Base-by-base conservation (phyloP, 2,113 vertebrate species). In the Gymnarchus niloticus region DNA sequence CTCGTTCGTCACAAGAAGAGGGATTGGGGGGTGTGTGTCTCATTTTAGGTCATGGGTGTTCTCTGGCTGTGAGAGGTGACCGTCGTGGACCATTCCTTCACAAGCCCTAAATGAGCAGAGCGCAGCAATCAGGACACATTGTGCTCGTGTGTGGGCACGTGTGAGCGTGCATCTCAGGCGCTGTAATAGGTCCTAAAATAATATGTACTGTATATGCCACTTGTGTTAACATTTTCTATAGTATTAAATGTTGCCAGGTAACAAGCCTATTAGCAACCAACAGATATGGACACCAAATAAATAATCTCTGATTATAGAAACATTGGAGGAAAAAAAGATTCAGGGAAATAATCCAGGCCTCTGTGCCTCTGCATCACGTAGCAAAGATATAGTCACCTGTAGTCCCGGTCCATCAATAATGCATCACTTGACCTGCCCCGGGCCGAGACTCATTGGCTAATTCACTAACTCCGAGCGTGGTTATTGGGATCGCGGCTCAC, bases 61-160 rank as follows among this genome's bases (percentile, higher is more conserved):
- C 92, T 93, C 92, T 88, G 91, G 80, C 87, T 90, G 76, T 88
- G 88, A 92, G 90, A 81, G 91, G 69, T 84, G 92, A 88, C 88
- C 85, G 61, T 84, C 49, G 59, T 88, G 84, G 89, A 88, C 73
- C 52, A 86, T 61, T 88, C 87, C 51, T 19, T 81, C 51, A 85
- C 80, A 89, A 91, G 92, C 91, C 91, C 91, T 93, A 93, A 92
- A 93, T 89, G 91, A 93, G 91, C 82, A 83, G 87, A 91, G 89
- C 91, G 7, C 73, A 52, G 85, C 59, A 69, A 83, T 73, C 85
- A 54, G 80, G 25, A 23, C n/a, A 28, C 49, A 52, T 81, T 82
- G 80, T 69, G 49, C 14, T 4, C 76, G 78, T 73, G 80, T 73
- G 78, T 83, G 54, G 37, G 17, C 41, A 44, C 65, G n/a, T 80